These are phyloP conservation scores for Dipodomys merriami DNA, from an alignment of 2,113 vertebrate genomes.

Conservation along the genomic window DNA sequence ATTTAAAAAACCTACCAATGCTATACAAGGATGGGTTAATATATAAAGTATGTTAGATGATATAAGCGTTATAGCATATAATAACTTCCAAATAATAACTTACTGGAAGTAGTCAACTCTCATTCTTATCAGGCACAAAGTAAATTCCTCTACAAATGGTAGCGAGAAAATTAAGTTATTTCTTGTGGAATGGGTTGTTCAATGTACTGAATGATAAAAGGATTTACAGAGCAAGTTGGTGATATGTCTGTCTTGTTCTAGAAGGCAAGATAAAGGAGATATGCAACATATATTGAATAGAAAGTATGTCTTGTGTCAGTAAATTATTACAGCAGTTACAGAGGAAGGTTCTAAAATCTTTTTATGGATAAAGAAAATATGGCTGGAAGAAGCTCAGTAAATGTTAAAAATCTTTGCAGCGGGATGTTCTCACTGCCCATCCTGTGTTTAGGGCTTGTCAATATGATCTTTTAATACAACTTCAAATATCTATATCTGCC, in stretches of 20 bases:
- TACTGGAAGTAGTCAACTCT: neutral
- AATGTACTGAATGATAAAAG: neutral
- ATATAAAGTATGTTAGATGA: neutral
- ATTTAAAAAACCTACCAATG: too few species aligned
- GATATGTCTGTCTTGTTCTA: neutral
- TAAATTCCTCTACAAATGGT: neutral
- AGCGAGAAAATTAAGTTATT: neutral
- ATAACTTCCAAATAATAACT: neutral
- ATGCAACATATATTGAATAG: neutral
- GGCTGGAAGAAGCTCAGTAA: neutral
- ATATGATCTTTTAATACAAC: neutral
- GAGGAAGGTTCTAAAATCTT: neutral
- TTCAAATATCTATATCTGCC: neutral
- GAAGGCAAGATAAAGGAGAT: too few species aligned
- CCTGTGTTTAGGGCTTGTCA: neutral
- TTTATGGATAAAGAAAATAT: neutral
- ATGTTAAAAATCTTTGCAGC: neutral
- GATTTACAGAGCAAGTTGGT: neutral
- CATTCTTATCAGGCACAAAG: neutral
- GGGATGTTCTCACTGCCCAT: neutral
- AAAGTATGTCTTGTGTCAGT: neutral
- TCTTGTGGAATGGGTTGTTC: neutral
- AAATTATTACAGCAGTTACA: neutral
- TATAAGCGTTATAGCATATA: neutral
- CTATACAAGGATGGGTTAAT: neutral